Conservation (phyloP, 2,797 vertebrate genomes). For the Triplophysa yarkandensis region DNA sequence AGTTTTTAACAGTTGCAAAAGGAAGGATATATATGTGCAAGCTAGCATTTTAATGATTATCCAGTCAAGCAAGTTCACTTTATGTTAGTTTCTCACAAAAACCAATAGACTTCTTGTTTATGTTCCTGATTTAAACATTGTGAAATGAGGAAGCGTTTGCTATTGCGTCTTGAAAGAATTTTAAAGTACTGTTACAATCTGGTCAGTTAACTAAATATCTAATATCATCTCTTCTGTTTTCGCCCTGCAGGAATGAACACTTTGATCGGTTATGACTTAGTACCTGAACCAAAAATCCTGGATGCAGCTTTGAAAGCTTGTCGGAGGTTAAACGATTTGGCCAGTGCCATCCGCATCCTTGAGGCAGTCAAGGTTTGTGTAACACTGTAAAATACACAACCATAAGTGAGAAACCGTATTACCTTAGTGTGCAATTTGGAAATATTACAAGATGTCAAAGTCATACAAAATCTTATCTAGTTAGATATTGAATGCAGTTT, state of each 20-base stretch:
- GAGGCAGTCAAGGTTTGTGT: slow-evolving; percentile 90
- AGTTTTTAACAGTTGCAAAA: too few relatives aligned
- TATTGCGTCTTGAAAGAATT: neutral
- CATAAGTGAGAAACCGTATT: neutral
- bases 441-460: neutral
- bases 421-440: neutral
- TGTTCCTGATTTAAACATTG: neutral
- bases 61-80: neutral
- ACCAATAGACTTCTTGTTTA: neutral
- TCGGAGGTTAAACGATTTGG: slow-evolving; percentile 90
- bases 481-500: too few relatives aligned
- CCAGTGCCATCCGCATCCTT: slow-evolving; percentile 91
- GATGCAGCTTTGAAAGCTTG: slow-evolving; percentile 92
- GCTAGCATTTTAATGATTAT: too few relatives aligned
- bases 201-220: neutral
- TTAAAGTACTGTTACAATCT: neutral
- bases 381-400: neutral
- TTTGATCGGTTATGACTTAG: slow-evolving; percentile 89
- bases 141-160: neutral
- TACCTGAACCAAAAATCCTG: slow-evolving; percentile 95
- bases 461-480: too few relatives aligned
- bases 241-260: slow-evolving; percentile 88
- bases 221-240: neutral
- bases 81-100: neutral
- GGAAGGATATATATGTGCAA: too few relatives aligned